Evolutionary conservation across 2,113 vertebrate species (phyloP), one percentile per base, ranked within the genome.

Genomic region (Malurus melanocephalus): DNA sequence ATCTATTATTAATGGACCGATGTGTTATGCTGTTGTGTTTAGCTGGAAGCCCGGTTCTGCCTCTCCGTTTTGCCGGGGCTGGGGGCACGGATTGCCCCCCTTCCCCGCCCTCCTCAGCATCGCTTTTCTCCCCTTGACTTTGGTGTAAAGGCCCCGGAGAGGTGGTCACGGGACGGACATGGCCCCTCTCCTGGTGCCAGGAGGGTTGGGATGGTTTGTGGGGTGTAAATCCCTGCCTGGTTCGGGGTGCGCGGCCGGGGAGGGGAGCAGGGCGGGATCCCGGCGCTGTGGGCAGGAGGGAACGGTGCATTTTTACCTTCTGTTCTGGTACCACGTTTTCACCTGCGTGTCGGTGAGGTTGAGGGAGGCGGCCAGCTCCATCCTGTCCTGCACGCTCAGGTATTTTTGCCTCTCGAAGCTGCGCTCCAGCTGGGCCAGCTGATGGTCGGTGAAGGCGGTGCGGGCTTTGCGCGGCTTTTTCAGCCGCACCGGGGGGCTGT

Each of bases 311-410:
- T 59, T 94, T 97, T 97, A 99, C 99, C 99, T 99, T 93, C 99
- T 97, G 98, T 99, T 99, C 97, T 99, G 99, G 98, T 99, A 99
- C 99, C 99, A 99, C 95, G 99, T 99, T 97, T 99, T 99, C 96
- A 99, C 99, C 96, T 99, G 99, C 35, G 99, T 99, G 98, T 99
- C 99, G 46, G 99, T 99, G 94, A 99, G 98, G 98, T 99, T 99
- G 94, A 99, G 99, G 8, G 99, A 99, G 23, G 99, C 99, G 22
- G 99, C 99, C 90, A 99, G 98, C 92, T 99, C 99, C 99, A 99
- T 99, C 87, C 99, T 98, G 97, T 99, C 99, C 97, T 99, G 99
- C 62, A 99, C 99, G 73, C 98, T 99, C 97, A 99, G 97, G 95
- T 99, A 99, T 86, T 99, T 99, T 88, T 99, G 99, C 53, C 99